Evolutionary conservation across 2,113 vertebrate genomes (phyloP).

Genomic region (Phoxinus phoxinus): DNA sequence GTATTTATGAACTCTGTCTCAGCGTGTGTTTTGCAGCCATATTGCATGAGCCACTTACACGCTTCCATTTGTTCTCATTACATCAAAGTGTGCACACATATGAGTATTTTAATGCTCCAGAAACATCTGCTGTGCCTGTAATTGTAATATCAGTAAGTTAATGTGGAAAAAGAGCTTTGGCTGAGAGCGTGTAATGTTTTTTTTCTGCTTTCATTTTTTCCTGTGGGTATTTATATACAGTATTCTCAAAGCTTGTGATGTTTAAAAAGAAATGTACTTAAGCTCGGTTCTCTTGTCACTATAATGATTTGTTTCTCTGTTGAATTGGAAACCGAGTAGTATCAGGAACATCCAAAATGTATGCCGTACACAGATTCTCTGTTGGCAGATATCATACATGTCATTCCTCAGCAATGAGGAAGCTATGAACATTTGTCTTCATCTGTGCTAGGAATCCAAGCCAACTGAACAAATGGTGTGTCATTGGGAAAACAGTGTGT

Average conservation of each 20-base stretch:
- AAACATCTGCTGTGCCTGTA: slow-evolving; percentile 10
- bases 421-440: slow-evolving; percentile 16
- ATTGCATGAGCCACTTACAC: neutral
- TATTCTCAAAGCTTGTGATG: neutral
- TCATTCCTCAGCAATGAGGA: slow-evolving; percentile 12
- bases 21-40: neutral
- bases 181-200: neutral
- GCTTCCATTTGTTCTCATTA: neutral
- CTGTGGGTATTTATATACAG: neutral
- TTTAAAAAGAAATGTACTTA: slow-evolving; percentile 36
- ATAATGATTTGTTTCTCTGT: slow-evolving; percentile 24
- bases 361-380: neutral
- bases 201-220: neutral
- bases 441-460: slow-evolving; percentile 17
- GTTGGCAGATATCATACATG: slow-evolving; percentile 30
- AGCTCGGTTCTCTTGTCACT: neutral
- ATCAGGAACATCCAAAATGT: neutral
- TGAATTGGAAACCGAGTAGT: neutral
- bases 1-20: neutral
- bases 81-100: slow-evolving; percentile 22
- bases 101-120: neutral
- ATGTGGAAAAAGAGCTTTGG: neutral
- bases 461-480: neutral
- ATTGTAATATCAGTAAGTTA: neutral
- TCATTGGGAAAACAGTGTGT: slow-evolving; percentile 29